A percentile compares a stretch with the other conserved stretches of the same genome.
Conservation (phyloP, 1,140 invertebrate genomes). For the Diploscapter pachys region DNA sequence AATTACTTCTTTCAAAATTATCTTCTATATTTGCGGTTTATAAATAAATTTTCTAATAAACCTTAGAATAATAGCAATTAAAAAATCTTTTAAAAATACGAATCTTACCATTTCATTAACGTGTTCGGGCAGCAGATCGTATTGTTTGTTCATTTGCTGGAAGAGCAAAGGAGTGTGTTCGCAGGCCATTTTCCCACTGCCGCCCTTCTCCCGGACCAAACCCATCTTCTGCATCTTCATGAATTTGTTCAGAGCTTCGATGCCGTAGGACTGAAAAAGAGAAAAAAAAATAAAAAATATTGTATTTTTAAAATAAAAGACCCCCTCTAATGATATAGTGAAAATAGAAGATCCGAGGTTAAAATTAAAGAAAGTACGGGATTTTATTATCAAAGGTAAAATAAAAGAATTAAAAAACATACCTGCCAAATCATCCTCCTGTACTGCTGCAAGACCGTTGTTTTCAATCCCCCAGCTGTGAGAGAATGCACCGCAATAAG, state of each 20-base stretch:
- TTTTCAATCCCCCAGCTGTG: slow-evolving; percentile 38
- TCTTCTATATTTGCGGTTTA: too few relatives aligned
- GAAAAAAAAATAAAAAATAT: slow-evolving; percentile 2
- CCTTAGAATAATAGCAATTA: too few relatives aligned
- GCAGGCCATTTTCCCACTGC: slow-evolving; percentile 14
- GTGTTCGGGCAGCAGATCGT: slow-evolving; percentile 19
- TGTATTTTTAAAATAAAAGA: too few relatives aligned
- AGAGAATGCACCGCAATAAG: slow-evolving; percentile 42
- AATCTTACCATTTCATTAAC: slow-evolving; percentile 22
- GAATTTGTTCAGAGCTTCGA: slow-evolving; percentile 37
- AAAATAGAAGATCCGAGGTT: too few relatives aligned
- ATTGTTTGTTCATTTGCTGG: slow-evolving; percentile 30
- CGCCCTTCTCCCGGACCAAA: slow-evolving; percentile 39
- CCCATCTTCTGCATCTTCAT: slow-evolving; percentile 50
- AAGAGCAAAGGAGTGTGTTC: slow-evolving; percentile 21
- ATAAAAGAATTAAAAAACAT: background rate
- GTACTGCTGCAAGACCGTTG: slow-evolving; percentile 35
- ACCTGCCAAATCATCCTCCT: slow-evolving; percentile 41
- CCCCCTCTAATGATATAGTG: too few relatives aligned
- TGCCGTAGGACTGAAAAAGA: slow-evolving; percentile 45
- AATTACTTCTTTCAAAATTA: too few relatives aligned
- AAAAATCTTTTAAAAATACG: too few relatives aligned
- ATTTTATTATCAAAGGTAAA: too few relatives aligned
- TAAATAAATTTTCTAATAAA: too few relatives aligned
- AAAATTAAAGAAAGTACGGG: too few relatives aligned